These are phyloP conservation scores for Chrysolina oricalcia DNA, from an alignment of 2,888 invertebrate species.

Conservation along the genomic window DNA sequence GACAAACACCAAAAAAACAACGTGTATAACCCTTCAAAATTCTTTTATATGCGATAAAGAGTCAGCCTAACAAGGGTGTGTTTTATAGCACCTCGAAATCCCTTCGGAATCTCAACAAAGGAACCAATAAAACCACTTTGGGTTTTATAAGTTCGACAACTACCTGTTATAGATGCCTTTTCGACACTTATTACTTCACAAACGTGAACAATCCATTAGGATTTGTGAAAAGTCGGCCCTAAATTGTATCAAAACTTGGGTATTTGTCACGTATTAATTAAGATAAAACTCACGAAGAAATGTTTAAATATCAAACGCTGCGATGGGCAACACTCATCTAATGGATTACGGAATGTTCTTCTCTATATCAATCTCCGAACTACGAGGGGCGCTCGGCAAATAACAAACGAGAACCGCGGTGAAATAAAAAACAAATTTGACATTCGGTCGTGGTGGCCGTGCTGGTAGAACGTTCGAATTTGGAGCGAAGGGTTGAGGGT, in stretches of 20 bases:
- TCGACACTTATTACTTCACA: constrained; percentile 26
- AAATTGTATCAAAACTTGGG: constrained; percentile 6
- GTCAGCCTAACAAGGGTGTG: constrained; percentile 52
- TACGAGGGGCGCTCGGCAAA: no score
- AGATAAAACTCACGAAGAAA: constrained; percentile 17
- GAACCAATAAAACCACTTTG: constrained; percentile 46
- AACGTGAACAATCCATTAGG: constrained; percentile 37
- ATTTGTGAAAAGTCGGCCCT: constrained; percentile 26
- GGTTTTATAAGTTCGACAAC: constrained; percentile 42
- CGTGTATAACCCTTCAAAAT: constrained; percentile 11
- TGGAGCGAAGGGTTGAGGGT: no score
- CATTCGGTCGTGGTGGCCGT: no score
- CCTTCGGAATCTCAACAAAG: constrained; percentile 44
- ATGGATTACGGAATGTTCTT: no score
- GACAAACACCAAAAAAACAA: not conserved
- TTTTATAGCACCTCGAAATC: constrained; percentile 47
- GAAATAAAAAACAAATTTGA: no score
- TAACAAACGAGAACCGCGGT: no score
- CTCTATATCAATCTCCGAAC: no score
- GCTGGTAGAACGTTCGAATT: no score
- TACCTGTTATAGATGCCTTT: constrained; percentile 44
- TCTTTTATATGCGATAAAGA: constrained; percentile 22
- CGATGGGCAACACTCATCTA: no score
- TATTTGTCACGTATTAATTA: constrained; percentile 30
- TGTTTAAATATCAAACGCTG: not conserved